A percentile compares a stretch with the other conserved stretches of the same genome.
These are phyloP conservation scores for Gallinago undulata DNA, from an alignment of 2,113 vertebrate species.

Conservation along the genomic window DNA sequence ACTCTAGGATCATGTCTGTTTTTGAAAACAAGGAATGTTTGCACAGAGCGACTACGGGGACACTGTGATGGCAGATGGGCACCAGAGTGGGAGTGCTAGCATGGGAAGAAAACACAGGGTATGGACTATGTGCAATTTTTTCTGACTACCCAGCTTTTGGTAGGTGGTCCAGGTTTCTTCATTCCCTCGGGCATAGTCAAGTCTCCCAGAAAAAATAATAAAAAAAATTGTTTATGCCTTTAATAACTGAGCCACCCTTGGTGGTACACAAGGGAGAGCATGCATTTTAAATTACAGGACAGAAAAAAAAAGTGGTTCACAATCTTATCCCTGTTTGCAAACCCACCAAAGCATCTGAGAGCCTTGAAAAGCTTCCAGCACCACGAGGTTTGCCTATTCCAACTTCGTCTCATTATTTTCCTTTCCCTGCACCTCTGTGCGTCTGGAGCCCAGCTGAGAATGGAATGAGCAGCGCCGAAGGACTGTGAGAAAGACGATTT, in stretches of 20 bases:
- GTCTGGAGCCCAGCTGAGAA: constrained; percentile 71
- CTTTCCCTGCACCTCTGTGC: constrained; percentile 43
- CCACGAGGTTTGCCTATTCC: constrained; percentile 45
- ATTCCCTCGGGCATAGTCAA: neutral
- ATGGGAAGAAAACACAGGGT: neutral
- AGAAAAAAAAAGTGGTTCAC: neutral
- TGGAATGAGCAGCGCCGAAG: constrained; percentile 47
- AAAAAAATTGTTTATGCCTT: constrained; percentile 20
- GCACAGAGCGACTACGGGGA: neutral
- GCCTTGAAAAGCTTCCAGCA: constrained; percentile 61
- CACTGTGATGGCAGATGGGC: neutral
- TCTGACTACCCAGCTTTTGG: neutral
- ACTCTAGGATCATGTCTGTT: neutral
- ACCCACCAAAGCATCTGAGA: constrained; percentile 49
- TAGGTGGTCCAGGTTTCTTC: constrained; percentile 63
- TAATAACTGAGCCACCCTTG: constrained; percentile 51
- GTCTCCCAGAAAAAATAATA: neutral
- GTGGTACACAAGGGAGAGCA: constrained; percentile 27
- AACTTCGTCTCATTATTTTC: constrained; percentile 53
- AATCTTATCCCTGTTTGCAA: constrained; percentile 58
- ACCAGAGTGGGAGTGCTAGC: neutral
- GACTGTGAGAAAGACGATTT: constrained; percentile 63
- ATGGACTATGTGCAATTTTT: neutral
- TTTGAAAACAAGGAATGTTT: neutral
- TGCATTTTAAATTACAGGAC: constrained; percentile 57